These are phyloP conservation scores for Epistrophe eligans DNA, from an alignment of 2,888 invertebrate genomes.

Conservation along the genomic window DNA sequence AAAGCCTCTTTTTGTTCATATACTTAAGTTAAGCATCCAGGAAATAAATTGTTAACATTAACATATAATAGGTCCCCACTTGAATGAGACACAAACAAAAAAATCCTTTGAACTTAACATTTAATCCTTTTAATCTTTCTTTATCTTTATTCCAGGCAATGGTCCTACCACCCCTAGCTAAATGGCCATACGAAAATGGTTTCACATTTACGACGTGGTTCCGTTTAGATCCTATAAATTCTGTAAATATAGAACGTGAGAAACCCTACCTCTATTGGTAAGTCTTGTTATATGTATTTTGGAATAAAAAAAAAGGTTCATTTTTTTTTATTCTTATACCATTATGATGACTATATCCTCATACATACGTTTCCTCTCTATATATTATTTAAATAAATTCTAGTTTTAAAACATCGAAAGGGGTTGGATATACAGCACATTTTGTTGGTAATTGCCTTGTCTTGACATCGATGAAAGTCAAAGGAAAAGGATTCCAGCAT, in stretches of 20 bases:
- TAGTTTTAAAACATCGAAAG: constrained; percentile 99
- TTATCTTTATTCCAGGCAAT: constrained; percentile 89
- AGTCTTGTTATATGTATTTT: constrained; percentile 80
- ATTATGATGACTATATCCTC: constrained; percentile 16
- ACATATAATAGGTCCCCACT: not conserved
- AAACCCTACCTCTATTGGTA: constrained; percentile 99
- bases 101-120: constrained; percentile 27
- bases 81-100: not conserved
- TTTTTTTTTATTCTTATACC: not conserved
- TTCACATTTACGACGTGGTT: constrained; percentile 99
- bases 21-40: not conserved
- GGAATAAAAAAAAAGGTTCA: not conserved
- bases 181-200: constrained; percentile 99
- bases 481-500: constrained; percentile 99
- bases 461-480: constrained; percentile 98
- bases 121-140: constrained; percentile 29
- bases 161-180: constrained; percentile 97
- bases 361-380: not conserved
- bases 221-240: constrained; percentile 98
- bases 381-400: constrained; percentile 76
- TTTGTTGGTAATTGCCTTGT: constrained; percentile 99
- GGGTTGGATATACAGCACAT: constrained; percentile 99
- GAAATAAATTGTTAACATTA: constrained; percentile 27
- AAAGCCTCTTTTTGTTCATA: not conserved
- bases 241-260: constrained; percentile 99